These are phyloP conservation scores for Vespertilio murinus DNA, from an alignment of 2,797 vertebrate genomes.

Conservation along the genomic window DNA sequence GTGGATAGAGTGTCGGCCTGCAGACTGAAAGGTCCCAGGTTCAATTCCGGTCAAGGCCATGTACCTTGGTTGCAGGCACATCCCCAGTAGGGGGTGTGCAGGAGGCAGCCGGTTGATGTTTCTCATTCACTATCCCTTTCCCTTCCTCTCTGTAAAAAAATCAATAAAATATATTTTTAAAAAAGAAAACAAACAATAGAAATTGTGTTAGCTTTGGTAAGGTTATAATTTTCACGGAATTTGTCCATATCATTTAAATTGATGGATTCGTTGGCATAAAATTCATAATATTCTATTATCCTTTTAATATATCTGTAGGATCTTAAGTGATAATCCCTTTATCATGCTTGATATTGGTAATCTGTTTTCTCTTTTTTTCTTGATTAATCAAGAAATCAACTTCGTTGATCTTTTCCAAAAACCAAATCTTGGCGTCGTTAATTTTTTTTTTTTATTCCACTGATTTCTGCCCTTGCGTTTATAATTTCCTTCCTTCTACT, in stretches of 20 bases:
- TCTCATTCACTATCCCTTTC: no score
- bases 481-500: not conserved
- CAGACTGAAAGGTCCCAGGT: no score
- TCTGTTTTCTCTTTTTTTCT: not conserved
- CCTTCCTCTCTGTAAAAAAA: no score
- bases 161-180: no score
- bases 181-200: not conserved
- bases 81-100: no score
- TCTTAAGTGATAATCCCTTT: not conserved
- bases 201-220: not conserved
- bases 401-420: not conserved
- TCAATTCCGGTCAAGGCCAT: no score
- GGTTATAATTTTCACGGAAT: not conserved
- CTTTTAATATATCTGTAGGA: not conserved
- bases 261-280: not conserved
- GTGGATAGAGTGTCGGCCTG: no score
- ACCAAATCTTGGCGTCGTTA: not conserved
- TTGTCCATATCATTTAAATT: not conserved
- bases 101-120: no score
- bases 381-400: not conserved
- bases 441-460: not conserved
- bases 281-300: not conserved
- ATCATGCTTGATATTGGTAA: not conserved
- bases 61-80: no score
- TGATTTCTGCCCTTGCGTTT: not conserved